Base-by-base conservation (phyloP, 2,113 vertebrate genomes). In the Hydropotes inermis region DNA sequence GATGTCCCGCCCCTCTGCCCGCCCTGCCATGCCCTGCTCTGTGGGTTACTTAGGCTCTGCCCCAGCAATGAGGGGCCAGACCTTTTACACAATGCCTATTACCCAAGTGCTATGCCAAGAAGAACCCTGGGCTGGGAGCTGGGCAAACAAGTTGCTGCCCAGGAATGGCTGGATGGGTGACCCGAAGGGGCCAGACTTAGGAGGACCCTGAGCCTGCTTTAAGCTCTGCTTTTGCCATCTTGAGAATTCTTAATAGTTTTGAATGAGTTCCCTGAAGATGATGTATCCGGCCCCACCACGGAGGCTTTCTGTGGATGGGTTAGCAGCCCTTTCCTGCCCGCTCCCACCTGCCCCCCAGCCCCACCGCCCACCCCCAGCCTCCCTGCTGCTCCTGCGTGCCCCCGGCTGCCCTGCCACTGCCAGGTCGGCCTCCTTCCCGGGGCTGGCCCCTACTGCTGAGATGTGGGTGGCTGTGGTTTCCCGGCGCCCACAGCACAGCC, bases 391-490 rank as follows among this genome's bases (percentile, higher is more conserved):
- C 91, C 58, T 27, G n/a, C 21, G 6, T 10, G 74, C 21, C 90
- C 87, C 94, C 28, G 0, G 57, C 25, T 2, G 4, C 39, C 82
- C 58, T 15, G 27, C 60, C n/a, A 2, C 89, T 74, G 87, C 96
- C 93, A 91, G 85, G 54, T 60, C 8, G 27, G 91, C 78, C 91
- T 94, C 89, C 94, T 61, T 85, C 86, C 91, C 93, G 0, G 21
- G 79, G 78, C 83, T 86, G 94, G 76, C 83, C 86, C 52, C 0
- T 39, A 50, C 93, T 9, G 7, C 60, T 9, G 82, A 83, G 88
- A 78, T 93, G 97, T 98, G 96, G 97, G 95, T 3, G 17, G 92
- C 86, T 97, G 97, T 94, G 97, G 98, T 97, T 95, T 97, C 94
- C 70, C 10, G 1, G 83, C 0, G 3, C 82, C 98, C 97, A 91